These are phyloP conservation scores for Merops nubicus DNA, from an alignment of 2,113 vertebrate species.

Conservation along the genomic window DNA sequence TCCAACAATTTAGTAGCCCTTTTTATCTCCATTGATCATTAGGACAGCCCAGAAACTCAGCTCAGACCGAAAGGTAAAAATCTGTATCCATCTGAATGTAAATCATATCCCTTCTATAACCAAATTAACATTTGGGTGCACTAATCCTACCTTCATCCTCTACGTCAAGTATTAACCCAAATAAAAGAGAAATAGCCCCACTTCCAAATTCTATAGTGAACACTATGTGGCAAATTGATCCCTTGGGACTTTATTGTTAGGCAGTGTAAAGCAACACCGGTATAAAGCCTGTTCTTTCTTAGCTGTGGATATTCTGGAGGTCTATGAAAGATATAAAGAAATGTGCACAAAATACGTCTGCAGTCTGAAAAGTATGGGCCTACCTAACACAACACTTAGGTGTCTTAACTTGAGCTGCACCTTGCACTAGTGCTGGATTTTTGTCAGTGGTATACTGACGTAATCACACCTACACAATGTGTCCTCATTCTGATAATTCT, in stretches of 20 bases:
- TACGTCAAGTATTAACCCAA: background rate
- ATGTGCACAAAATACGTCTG: fast-evolving
- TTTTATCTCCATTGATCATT: background rate
- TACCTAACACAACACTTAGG: background rate
- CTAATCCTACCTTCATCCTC: background rate
- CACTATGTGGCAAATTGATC: background rate
- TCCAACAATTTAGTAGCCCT: background rate
- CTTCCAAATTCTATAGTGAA: background rate
- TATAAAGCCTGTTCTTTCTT: background rate
- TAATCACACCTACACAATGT: background rate
- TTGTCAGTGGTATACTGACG: background rate
- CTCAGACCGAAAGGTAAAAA: background rate
- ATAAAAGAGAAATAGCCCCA: background rate
- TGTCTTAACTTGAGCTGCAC: background rate
- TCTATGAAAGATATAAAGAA: background rate
- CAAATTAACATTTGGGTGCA: background rate
- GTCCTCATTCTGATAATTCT: background rate
- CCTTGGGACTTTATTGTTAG: background rate
- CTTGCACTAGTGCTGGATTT: background rate
- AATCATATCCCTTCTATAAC: background rate
- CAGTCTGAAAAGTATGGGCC: background rate
- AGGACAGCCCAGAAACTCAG: background rate
- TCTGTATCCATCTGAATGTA: background rate
- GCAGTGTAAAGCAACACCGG: background rate
- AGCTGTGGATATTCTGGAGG: background rate